Percentiles rank a stretch among this genome's conserved stretches.
Evolutionary conservation across 2,113 vertebrate species (phyloP).

Genomic region (Procavia capensis): DNA sequence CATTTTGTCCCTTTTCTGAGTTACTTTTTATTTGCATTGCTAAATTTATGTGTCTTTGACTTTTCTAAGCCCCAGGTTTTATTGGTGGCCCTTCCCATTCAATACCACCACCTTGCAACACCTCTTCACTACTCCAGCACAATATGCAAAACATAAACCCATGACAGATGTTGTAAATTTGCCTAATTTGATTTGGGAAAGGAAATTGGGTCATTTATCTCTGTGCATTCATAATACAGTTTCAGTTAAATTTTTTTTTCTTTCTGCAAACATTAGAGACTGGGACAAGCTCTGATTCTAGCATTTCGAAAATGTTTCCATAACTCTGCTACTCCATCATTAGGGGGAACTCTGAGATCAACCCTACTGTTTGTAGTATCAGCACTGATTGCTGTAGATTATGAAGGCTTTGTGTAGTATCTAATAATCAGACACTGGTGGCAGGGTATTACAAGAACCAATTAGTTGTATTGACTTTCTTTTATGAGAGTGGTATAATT

Average conservation of each 20-base stretch:
- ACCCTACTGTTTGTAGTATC: background rate
- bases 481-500: background rate
- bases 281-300: background rate
- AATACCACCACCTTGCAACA: no score
- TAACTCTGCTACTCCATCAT: background rate
- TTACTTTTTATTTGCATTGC: constrained; percentile 27
- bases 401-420: background rate
- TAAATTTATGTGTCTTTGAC: background rate
- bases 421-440: background rate
- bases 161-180: constrained; percentile 67
- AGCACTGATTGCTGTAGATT: background rate
- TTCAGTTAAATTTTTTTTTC: constrained; percentile 13
- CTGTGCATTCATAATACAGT: constrained; percentile 51
- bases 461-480: background rate
- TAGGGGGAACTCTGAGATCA: background rate
- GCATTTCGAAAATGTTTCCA: background rate
- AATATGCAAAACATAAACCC: constrained; percentile 2
- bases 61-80: background rate
- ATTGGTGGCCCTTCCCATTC: background rate
- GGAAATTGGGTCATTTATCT: constrained; percentile 64
- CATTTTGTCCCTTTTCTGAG: background rate
- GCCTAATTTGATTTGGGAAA: constrained; percentile 67
- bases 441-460: background rate
- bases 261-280: constrained; percentile 45
- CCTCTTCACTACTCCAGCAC: background rate